Evolutionary conservation across 2,113 vertebrate species (phyloP).

Genomic region (Brachyistius frenatus): DNA sequence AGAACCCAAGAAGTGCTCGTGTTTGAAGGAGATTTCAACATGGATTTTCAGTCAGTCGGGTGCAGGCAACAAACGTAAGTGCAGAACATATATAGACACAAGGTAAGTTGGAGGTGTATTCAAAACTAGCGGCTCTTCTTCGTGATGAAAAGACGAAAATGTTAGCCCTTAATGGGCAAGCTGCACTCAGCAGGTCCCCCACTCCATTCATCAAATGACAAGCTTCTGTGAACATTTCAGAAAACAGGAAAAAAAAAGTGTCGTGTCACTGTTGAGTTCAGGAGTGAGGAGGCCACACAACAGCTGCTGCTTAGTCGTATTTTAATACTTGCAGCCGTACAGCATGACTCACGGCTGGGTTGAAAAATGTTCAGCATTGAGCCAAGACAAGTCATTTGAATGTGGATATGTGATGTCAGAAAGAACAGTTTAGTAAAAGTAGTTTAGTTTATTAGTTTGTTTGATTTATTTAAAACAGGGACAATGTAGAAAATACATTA

Average conservation of each 20-base stretch:
- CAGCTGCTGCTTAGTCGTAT: constrained; percentile 25
- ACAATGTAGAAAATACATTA: too few relatives aligned
- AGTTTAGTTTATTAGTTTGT: too few relatives aligned
- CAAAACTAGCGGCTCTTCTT: not conserved
- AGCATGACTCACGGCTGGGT: constrained; percentile 45
- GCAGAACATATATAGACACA: not conserved
- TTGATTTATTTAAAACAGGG: too few relatives aligned
- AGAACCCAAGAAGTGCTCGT: not conserved
- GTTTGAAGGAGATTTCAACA: constrained; percentile 10
- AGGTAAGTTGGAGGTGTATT: not conserved
- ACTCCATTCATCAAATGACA: constrained; percentile 21
- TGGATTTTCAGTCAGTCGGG: too few relatives aligned
- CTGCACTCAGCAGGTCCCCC: not conserved
- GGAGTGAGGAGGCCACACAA: constrained; percentile 25
- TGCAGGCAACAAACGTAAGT: not conserved
- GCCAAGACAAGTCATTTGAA: constrained; percentile 16
- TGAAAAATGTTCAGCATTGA: not conserved
- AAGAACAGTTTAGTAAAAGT: too few relatives aligned
- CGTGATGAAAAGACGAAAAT: constrained; percentile 17
- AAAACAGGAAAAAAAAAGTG: constrained; percentile 7
- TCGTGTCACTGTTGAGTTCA: constrained; percentile 18
- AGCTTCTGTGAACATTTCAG: constrained; percentile 3
- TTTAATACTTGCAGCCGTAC: constrained; percentile 6
- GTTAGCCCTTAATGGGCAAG: not conserved
- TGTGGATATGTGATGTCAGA: too few relatives aligned